These are phyloP conservation scores for Scrobipalpa atriplicella DNA, from an alignment of 2,888 invertebrate genomes.

Conservation along the genomic window DNA sequence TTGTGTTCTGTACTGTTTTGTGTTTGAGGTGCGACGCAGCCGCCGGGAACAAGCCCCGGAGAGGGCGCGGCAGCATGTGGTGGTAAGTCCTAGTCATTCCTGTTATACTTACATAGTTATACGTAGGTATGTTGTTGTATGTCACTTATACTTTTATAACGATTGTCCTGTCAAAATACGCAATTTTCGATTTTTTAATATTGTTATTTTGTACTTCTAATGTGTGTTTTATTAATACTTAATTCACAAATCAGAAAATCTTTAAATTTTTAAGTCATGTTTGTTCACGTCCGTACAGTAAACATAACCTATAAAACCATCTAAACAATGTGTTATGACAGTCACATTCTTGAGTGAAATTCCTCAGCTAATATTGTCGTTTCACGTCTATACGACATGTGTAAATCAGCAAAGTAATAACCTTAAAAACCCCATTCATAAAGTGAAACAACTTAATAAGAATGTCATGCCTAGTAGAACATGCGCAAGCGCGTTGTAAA, in stretches of 20 bases:
- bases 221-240: neutral
- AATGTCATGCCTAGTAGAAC: neutral
- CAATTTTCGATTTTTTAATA: neutral
- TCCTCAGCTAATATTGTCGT: neutral
- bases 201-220: neutral
- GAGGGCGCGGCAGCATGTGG: conserved; percentile 96
- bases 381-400: neutral
- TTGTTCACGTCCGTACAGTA: neutral
- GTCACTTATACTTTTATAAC: neutral
- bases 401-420: neutral
- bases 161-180: neutral
- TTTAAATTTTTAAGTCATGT: neutral
- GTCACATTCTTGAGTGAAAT: neutral
- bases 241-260: neutral
- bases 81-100: conserved; percentile 85
- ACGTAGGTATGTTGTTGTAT: neutral
- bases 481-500: conserved; percentile 5
- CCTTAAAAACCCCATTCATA: neutral
- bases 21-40: conserved; percentile 76
- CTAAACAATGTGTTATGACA: neutral
- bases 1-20: conserved; percentile 76
- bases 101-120: neutral
- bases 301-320: conserved; percentile 2
- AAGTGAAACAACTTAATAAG: neutral
- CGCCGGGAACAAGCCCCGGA: conserved; percentile 85